Evolutionary conservation across 23 tunicate species (phyloP).

Genomic region (Ciona savignyi): DNA sequence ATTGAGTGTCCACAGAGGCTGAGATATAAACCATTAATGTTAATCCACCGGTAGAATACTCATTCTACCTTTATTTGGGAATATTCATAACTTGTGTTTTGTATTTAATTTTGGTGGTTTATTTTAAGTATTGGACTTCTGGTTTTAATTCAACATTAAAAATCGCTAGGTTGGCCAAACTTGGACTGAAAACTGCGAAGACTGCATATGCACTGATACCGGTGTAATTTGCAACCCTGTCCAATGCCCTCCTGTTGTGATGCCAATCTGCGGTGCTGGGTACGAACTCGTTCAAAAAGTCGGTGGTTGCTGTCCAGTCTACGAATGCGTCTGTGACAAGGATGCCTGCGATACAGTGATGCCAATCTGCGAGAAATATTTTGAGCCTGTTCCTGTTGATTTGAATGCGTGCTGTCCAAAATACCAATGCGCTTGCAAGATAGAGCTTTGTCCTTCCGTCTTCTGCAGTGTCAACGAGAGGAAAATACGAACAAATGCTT

Average conservation of each 20-base stretch:
- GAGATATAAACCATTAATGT: no score
- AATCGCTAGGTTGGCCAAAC: conserved; percentile 82
- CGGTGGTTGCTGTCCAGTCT: conserved; percentile 79
- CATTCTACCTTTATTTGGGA: no score
- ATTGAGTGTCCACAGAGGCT: no score
- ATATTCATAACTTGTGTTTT: no score
- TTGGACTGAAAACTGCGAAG: conserved; percentile 56
- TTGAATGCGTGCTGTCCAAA: conserved; percentile 71
- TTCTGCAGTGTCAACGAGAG: conserved; percentile 59
- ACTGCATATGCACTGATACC: conserved; percentile 59
- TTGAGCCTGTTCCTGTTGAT: conserved; percentile 24
- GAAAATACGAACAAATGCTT: conserved; percentile 38
- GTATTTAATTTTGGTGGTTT: no score
- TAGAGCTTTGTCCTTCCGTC: conserved; percentile 51
- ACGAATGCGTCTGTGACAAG: conserved; percentile 78
- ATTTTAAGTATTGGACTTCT: no score
- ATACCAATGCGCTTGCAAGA: conserved; percentile 63
- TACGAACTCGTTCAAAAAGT: conserved; percentile 78
- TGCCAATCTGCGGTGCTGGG: conserved; percentile 52
- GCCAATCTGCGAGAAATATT: conserved; percentile 58
- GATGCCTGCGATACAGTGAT: conserved; percentile 20
- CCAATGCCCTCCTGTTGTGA: conserved; percentile 35
- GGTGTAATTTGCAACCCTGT: conserved; percentile 48
- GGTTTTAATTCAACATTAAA: no score
- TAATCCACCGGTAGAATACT: no score